A percentile compares a stretch with the other conserved stretches of the same genome.
Evolutionary conservation across 2,113 vertebrate genomes (phyloP).

Genomic region (Myodes glareolus): DNA sequence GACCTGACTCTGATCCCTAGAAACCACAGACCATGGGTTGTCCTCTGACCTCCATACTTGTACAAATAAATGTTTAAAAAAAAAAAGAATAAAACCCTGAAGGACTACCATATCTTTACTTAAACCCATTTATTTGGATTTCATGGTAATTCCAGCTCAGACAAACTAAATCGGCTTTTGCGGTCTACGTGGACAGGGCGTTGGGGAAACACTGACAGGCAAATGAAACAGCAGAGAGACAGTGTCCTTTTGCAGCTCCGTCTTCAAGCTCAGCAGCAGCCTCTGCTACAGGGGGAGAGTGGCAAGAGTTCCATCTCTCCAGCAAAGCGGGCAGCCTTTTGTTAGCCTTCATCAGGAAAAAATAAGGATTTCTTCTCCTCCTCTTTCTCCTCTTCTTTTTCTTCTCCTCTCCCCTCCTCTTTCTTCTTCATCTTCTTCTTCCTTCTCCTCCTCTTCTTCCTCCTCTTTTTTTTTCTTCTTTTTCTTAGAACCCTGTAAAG

Average conservation of each 20-base stretch:
- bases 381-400: not conserved
- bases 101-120: not conserved
- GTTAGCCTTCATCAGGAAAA: constrained; percentile 1
- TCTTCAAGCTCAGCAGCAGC: not conserved
- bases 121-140: constrained; percentile 2
- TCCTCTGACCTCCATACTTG: not conserved
- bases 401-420: not conserved
- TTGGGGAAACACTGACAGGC: not conserved
- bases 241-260: not conserved
- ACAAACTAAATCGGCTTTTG: constrained; percentile 26
- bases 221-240: not conserved
- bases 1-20: not conserved
- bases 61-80: not conserved
- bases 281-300: not conserved
- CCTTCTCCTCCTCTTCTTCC: not conserved
- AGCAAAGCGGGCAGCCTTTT: not conserved
- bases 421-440: not conserved
- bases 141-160: constrained; percentile 46
- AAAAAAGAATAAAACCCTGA: not conserved
- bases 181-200: not conserved
- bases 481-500: constrained; percentile 12
- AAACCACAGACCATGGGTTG: not conserved
- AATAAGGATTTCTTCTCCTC: not conserved
- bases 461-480: not conserved
- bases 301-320: not conserved